A percentile compares a stretch with the other conserved stretches of the same genome.
These are phyloP conservation scores for Battus philenor DNA, from an alignment of 1,140 invertebrate genomes.

Conservation along the genomic window DNA sequence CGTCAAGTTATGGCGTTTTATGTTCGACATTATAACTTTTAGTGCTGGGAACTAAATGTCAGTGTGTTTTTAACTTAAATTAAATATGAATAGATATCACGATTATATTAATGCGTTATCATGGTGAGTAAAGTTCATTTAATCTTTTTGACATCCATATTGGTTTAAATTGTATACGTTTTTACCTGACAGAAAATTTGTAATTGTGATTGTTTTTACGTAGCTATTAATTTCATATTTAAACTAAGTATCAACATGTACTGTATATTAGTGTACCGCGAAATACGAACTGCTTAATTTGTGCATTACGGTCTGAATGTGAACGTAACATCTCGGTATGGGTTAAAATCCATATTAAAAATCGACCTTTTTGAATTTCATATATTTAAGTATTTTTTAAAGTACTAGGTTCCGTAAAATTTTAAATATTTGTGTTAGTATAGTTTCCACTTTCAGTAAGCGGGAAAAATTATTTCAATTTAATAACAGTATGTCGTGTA, in stretches of 20 bases:
- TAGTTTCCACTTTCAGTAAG: too few species aligned
- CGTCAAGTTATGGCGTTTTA: conserved; percentile 67
- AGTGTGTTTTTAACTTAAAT: conserved; percentile 50
- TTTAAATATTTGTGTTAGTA: too few species aligned
- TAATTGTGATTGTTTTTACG: conserved; percentile 29
- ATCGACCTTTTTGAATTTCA: too few species aligned
- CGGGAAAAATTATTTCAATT: too few species aligned
- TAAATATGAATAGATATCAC: conserved; percentile 76
- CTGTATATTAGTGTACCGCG: too few species aligned
- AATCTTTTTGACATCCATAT: conserved; percentile 54
- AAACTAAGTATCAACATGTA: not conserved
- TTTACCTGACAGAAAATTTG: conserved; percentile 38
- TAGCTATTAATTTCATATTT: too few species aligned
- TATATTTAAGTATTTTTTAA: too few species aligned
- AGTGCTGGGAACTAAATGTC: conserved; percentile 47
- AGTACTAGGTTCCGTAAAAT: too few species aligned
- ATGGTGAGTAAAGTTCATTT: conserved; percentile 63
- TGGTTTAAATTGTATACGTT: conserved; percentile 57
- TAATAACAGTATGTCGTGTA: too few species aligned
- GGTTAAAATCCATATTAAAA: too few species aligned
- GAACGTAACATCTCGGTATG: conserved; percentile 4
- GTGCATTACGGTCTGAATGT: conserved; percentile 12
- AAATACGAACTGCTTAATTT: too few species aligned
- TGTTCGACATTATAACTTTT: conserved; percentile 52
- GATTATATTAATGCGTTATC: conserved; percentile 74